Conservation (phyloP, 2,888 invertebrate species). For the Drosophila austrosaltans region DNA sequence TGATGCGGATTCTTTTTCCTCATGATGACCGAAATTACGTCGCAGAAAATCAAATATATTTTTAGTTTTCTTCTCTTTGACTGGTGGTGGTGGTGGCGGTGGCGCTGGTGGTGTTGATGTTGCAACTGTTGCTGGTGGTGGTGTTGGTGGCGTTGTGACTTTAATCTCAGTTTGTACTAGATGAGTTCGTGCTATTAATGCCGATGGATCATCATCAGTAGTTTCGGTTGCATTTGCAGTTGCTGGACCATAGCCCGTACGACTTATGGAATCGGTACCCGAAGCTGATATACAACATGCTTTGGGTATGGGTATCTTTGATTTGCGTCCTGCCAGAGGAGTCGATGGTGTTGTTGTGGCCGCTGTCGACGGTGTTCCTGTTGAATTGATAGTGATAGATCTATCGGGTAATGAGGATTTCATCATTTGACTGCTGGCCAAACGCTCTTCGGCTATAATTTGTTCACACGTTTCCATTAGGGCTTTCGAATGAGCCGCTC, state of each 20-base stretch:
- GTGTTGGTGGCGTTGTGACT: conserved; percentile 76
- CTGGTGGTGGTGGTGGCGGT: conserved; percentile 13
- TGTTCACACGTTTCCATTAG: conserved; percentile 79
- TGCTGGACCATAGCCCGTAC: conserved; percentile 58
- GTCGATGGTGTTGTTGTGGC: conserved; percentile 61
- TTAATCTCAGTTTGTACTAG: conserved; percentile 82
- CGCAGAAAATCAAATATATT: conserved; percentile 84
- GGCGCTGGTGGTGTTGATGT: conserved; percentile 12
- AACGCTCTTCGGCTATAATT: conserved; percentile 79
- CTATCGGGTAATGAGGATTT: conserved; percentile 59
- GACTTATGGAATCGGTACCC: conserved; percentile 72
- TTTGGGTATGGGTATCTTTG: conserved; percentile 75
- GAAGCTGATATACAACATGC: conserved; percentile 69
- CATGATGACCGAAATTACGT: conserved; percentile 81
- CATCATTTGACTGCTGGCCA: conserved; percentile 72
- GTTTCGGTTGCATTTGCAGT: not conserved
- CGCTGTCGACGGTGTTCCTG: not conserved
- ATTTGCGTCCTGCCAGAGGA: conserved; percentile 64
- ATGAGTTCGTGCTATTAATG: conserved; percentile 80
- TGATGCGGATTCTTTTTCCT: conserved; percentile 57
- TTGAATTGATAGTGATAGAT: not conserved
- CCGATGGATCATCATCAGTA: conserved; percentile 55
- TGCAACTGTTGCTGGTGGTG: conserved; percentile 24
- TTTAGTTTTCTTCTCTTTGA: conserved; percentile 78
- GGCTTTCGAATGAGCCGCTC: conserved; percentile 79